A percentile compares a stretch with the other conserved stretches of the same genome.
phyloP scores from a whole-genome alignment of 2,113 vertebrate species.

The Perca schrenkii region DNA sequence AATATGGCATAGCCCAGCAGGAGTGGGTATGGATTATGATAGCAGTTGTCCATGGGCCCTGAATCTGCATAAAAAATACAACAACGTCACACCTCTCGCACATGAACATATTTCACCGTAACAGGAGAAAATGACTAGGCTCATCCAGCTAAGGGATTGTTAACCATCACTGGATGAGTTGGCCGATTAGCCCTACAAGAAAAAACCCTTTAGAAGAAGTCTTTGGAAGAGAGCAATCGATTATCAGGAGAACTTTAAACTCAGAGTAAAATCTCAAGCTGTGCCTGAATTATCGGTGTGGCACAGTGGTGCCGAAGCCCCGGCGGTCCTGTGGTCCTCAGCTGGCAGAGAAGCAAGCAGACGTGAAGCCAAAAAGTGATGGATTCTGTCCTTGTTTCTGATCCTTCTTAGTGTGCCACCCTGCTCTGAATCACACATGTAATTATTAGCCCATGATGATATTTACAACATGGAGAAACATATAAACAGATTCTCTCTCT shows the following conservation, averaged over 20 bases:
- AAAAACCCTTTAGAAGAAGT: neutral
- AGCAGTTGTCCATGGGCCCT: neutral
- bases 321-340: neutral
- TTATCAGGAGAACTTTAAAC: no score
- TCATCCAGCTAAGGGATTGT: neutral
- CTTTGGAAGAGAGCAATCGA: neutral
- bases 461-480: conserved; percentile 14
- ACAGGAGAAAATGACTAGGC: neutral
- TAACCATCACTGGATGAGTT: neutral
- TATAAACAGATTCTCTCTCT: conserved; percentile 13
- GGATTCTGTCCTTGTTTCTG: conserved; percentile 45
- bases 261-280: conserved; percentile 22
- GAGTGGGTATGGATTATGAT: neutral
- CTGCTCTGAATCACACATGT: conserved; percentile 42
- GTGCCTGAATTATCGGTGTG: neutral
- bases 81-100: neutral
- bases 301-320: neutral
- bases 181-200: neutral
- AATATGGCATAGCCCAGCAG: conserved; percentile 37
- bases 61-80: neutral
- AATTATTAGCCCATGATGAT: conserved; percentile 28
- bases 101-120: neutral
- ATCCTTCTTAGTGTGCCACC: conserved; percentile 32
- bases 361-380: conserved; percentile 49
- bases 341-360: conserved; percentile 21